phyloP scores from a whole-genome alignment of 2,797 vertebrate species.

The Amphiprion clarkii region DNA sequence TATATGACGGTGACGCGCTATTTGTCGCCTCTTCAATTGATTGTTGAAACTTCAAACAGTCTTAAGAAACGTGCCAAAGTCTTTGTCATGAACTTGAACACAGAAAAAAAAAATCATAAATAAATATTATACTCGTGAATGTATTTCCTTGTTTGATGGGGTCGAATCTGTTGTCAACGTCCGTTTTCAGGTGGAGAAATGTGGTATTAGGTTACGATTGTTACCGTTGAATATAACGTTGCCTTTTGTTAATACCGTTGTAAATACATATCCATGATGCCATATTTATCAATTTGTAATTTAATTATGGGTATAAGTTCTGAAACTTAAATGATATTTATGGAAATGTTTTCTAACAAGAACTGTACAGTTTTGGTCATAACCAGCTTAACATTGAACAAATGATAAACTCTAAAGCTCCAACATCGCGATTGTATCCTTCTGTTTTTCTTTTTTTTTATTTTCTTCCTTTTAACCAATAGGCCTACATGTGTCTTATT shows the following conservation, averaged over 20 bases:
- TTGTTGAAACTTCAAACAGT: conserved; percentile 97
- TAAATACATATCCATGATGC: conserved; percentile 99
- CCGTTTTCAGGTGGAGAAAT: conserved; percentile 97
- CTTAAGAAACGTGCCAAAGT: conserved; percentile 99
- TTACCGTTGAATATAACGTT: conserved; percentile 98
- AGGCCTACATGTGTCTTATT: conserved; percentile 88
- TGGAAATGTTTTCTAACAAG: conserved; percentile 97
- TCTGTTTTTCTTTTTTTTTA: conserved; percentile 56
- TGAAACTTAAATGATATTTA: conserved; percentile 99
- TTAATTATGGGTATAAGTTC: conserved; percentile 99
- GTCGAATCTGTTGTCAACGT: conserved; percentile 96
- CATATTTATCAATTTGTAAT: conserved; percentile 99
- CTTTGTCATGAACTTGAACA: conserved; percentile 99
- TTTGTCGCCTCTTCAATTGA: conserved; percentile 93
- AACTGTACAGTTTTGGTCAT: conserved; percentile 99
- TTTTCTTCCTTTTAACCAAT: conserved; percentile 82
- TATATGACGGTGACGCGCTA: conserved; percentile 90
- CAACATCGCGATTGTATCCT: conserved; percentile 88
- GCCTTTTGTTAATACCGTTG: conserved; percentile 99
- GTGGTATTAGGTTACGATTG: conserved; percentile 97
- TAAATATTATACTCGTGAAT: conserved; percentile 99
- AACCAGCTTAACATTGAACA: conserved; percentile 97
- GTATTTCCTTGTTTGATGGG: conserved; percentile 99
- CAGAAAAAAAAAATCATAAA: conserved; percentile 85
- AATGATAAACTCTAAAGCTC: conserved; percentile 88